Evolutionary conservation across 2,797 vertebrate genomes (phyloP), one percentile per base, ranked within the genome.

Genomic region (Smutsia gigantea): DNA sequence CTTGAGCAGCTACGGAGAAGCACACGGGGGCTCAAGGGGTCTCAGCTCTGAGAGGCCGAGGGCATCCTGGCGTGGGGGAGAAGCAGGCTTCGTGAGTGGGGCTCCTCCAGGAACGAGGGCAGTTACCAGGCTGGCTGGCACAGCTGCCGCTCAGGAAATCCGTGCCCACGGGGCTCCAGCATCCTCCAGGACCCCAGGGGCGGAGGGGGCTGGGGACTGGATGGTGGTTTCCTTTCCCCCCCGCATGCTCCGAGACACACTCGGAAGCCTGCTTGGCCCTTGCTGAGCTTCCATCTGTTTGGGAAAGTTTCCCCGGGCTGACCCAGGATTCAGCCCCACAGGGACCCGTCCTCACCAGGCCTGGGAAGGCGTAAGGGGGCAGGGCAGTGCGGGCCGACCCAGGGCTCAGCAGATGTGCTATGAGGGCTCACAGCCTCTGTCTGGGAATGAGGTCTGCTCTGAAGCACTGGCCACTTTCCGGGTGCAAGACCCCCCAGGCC

Each of bases 161-260:
- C 66, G 12, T 12, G n/a, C 66, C 29, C 1, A 37, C 72, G 4
- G 46, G 49, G 46, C 23, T 21, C 23, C 9, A 7, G 25, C 10
- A 1, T 4, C 21, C 34, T 55, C 39, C 7, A 4, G 12, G 21
- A 6, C 63, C 10, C 21, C 34, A 64, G 37, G 27, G 8, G 31
- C 34, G 5, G 0, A 0, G n/a, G 0, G 23, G 9, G 15, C 42
- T 46, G 42, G 2, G 17, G 27, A 18, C 9, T 0, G 11, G 3
- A 34, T n/a, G 8, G 2, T 2, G 21, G 37, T 39, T 2, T 2
- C 85, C 29, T 27, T 42, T n/a, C n/a, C 13, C 37, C 14, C 7
- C 11, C 23, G 4, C 37, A 14, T 46, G 64, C 34, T 34, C 1
- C 2, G 10, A 68, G 13, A 29, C 21, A 2, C 0, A 0, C 49